Evolutionary conservation across 2,113 vertebrate species (phyloP).

Genomic region (Crotalus horridus): DNA sequence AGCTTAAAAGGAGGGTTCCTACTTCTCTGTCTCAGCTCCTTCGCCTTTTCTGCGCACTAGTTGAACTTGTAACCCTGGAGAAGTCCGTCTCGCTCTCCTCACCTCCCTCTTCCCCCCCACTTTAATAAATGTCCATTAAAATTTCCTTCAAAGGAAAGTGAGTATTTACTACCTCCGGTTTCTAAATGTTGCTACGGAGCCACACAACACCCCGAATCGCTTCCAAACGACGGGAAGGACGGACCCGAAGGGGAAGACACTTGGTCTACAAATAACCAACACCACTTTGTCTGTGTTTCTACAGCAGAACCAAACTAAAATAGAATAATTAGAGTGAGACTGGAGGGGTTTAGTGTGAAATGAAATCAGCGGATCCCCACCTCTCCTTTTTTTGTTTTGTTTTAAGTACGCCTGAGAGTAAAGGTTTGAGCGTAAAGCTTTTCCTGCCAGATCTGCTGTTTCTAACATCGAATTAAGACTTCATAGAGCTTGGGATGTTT

Average conservation of each 20-base stretch:
- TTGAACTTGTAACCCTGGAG: neutral
- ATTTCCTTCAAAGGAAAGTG: slow-evolving; percentile 83
- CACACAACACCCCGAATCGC: slow-evolving; percentile 81
- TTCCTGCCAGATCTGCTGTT: neutral
- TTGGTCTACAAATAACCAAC: slow-evolving; percentile 70
- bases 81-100: slow-evolving; percentile 29
- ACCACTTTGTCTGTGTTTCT: slow-evolving; percentile 69
- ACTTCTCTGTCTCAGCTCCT: slow-evolving; percentile 30
- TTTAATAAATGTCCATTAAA: slow-evolving; percentile 89
- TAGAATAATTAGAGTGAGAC: slow-evolving; percentile 46
- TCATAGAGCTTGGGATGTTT: neutral
- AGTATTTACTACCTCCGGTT: slow-evolving; percentile 78
- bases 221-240: slow-evolving; percentile 65
- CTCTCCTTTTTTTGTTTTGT: neutral
- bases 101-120: slow-evolving; percentile 76
- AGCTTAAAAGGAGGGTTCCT: neutral
- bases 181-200: slow-evolving; percentile 76
- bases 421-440: neutral
- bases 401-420: neutral
- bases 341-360: slow-evolving; percentile 33
- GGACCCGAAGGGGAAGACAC: slow-evolving; percentile 44
- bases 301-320: neutral
- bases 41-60: neutral
- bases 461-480: neutral
- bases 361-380: neutral